Evolutionary conservation across 2,113 vertebrate species (phyloP), one percentile per base, ranked within the genome.

Genomic region (Antennarius striatus): DNA sequence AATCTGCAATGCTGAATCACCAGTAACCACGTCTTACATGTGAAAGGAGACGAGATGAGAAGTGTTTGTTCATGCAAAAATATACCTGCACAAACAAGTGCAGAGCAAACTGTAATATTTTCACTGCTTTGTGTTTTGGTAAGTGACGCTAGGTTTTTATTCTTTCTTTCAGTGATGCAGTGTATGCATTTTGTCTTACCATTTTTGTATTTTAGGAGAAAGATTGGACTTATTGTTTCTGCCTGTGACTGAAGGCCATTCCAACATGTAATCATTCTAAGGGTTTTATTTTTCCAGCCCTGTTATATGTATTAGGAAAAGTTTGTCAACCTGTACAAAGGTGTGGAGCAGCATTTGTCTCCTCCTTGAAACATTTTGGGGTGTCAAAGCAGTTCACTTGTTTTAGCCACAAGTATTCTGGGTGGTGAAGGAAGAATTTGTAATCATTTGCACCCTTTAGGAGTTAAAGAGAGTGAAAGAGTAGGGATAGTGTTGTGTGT

Each of bases 1-100:
- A 92, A 93, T 93, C 92, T 94, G 90, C 92, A 92, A 90, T 92
- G 92, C 93, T 89, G 93, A 95, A 90, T 93, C 91, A 92, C 89
- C 93, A 91, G 93, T 94, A 92, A 83, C 92, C 93, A 91, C 92
- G 90, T 94, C 91, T 93, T 93, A 91, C 92, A 82, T 83, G 86
- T 83, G 88, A 95, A 89, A 83, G 62, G 72, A 79, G 58, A 77
- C 16, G 75, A 80, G 5, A 43, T 43, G 73, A 66, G 62, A 85
- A 70, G 79, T 47, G 77, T 86, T 74, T 71, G 77, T 86, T 87
- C 84, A 82, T 82, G 86, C 85, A 90, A 89, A 81, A 87, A 77
- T 71, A 82, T 79, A 71, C 64, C 63, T 85, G 83, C 76, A 57
- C 83, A 71, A 58, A 73, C 56, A 48, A 63, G 77, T 78, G 79